phyloP scores from a whole-genome alignment of 37 sponge, comb jelly and placozoan species.

The Chondrilla cf. caribensis region DNA sequence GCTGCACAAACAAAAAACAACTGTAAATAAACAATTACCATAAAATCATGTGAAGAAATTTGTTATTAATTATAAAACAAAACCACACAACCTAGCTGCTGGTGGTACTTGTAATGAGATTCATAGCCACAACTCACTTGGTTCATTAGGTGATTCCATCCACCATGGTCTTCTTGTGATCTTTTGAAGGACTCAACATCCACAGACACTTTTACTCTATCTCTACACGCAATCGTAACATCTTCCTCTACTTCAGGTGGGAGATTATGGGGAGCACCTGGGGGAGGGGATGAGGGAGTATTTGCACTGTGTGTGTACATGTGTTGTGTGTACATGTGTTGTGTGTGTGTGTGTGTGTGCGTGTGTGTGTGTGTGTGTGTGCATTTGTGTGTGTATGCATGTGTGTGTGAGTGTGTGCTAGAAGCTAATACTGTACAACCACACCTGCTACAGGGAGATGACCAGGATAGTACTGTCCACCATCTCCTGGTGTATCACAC shows the following conservation, averaged over 20 bases:
- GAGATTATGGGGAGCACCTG: background rate
- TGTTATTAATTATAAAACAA: too few relatives aligned
- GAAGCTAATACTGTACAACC: background rate
- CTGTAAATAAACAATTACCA: too few relatives aligned
- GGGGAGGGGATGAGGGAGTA: background rate
- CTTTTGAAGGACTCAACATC: conserved; percentile 72
- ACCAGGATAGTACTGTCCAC: conserved; percentile 72
- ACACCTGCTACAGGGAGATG: conserved; percentile 86
- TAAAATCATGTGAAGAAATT: too few relatives aligned
- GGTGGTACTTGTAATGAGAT: too few relatives aligned
- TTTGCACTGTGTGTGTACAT: background rate
- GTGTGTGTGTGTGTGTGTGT: too few relatives aligned
- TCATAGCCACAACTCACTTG: too few relatives aligned
- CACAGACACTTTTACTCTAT: conserved; percentile 64
- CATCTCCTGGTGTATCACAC: conserved; percentile 40
- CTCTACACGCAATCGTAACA: conserved; percentile 48
- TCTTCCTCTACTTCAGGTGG: background rate
- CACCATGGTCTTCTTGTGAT: conserved; percentile 92
- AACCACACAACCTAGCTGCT: too few relatives aligned
- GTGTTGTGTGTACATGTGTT: too few relatives aligned
- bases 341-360: too few relatives aligned
- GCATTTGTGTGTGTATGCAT: too few relatives aligned
- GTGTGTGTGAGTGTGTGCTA: too few relatives aligned
- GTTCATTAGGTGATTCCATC: conserved; percentile 78
- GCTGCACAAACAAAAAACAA: background rate